Conservation (phyloP, 2,113 vertebrate species). For the Neolamprologus variostigma region DNA sequence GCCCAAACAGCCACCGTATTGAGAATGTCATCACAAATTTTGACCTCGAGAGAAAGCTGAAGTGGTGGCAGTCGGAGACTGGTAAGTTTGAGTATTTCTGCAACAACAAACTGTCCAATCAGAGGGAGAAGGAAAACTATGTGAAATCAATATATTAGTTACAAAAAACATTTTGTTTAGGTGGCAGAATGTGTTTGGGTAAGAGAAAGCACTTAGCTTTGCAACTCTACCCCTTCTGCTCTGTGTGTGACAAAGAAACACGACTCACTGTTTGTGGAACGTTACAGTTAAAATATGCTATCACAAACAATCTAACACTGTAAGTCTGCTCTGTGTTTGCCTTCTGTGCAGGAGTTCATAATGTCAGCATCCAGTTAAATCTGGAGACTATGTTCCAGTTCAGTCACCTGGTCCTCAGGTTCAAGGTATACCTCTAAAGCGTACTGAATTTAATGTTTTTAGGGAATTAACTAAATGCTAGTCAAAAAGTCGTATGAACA, state of each 20-base stretch:
- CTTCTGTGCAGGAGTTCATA: conserved; percentile 73
- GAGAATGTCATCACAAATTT: conserved; percentile 82
- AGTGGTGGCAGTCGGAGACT: conserved; percentile 91
- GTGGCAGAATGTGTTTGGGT: no score
- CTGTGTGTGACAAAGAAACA: background rate
- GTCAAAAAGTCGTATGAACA: background rate
- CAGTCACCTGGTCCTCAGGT: conserved; percentile 86
- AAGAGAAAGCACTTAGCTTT: background rate
- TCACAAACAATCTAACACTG: background rate
- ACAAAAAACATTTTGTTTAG: background rate
- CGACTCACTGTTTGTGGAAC: accelerated
- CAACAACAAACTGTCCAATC: background rate
- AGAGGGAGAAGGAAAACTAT: background rate
- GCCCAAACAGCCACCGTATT: conserved; percentile 75
- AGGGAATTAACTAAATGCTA: background rate
- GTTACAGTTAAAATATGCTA: background rate
- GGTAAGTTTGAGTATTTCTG: conserved; percentile 51
- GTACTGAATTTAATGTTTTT: background rate
- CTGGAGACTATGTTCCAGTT: conserved; percentile 86
- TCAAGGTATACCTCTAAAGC: conserved; percentile 74
- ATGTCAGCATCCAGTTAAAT: conserved; percentile 82
- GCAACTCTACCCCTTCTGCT: accelerated
- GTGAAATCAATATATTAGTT: background rate
- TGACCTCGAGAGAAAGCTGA: conserved; percentile 72
- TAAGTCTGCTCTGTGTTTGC: background rate